A percentile compares a stretch with the other conserved stretches of the same genome.
phyloP scores from a whole-genome alignment of 2,888 invertebrate species.

The Saturnia japonica region DNA sequence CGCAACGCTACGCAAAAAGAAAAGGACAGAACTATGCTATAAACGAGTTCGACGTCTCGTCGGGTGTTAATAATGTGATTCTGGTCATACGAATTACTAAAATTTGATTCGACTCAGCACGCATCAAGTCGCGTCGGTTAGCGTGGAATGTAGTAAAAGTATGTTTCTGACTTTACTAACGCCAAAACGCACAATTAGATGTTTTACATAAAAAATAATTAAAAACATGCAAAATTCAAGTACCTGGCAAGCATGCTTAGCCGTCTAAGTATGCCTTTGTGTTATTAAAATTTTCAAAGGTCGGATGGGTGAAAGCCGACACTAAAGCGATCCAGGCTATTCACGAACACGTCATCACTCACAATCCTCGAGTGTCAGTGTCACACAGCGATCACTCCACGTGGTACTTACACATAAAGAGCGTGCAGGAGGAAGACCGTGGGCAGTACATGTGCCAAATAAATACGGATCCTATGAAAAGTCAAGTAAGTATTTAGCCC shows the following conservation, averaged over 20 bases:
- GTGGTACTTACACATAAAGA: conserved; percentile 92
- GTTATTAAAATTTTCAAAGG: conserved; percentile 71
- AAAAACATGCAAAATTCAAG: neutral
- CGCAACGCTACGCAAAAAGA: no score
- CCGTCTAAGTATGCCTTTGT: neutral
- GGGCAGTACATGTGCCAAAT: conserved; percentile 94
- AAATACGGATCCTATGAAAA: conserved; percentile 94
- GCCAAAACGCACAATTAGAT: no score
- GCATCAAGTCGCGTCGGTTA: no score
- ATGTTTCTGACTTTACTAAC: no score
- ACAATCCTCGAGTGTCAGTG: conserved; percentile 90
- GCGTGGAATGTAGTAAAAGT: no score
- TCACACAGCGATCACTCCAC: conserved; percentile 89
- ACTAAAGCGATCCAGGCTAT: conserved; percentile 93
- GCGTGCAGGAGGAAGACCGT: conserved; percentile 89
- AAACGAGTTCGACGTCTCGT: no score
- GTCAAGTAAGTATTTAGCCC: conserved; percentile 82
- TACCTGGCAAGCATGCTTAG: neutral
- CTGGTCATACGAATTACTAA: no score
- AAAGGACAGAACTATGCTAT: no score
- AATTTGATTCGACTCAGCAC: no score
- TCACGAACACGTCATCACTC: conserved; percentile 93
- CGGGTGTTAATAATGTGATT: no score
- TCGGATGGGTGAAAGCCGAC: conserved; percentile 93
- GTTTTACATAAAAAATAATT: neutral